phyloP scores from a whole-genome alignment of 2,113 vertebrate species.

The Mormoops blainvillei region DNA sequence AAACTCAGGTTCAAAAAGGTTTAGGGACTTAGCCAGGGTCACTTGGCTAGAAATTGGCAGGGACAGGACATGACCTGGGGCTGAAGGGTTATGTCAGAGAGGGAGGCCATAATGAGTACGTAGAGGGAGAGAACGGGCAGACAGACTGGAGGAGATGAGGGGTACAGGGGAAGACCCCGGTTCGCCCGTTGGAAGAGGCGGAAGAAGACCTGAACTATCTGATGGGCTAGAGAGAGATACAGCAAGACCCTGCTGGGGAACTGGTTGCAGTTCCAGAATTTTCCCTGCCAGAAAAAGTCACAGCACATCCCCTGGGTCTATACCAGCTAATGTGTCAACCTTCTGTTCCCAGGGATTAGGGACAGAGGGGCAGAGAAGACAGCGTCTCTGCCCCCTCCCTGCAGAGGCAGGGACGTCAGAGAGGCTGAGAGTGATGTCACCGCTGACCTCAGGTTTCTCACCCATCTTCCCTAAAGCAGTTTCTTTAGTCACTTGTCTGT shows the following conservation, averaged over 20 bases:
- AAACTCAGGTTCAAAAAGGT: slow-evolving; percentile 10
- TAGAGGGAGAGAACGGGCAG: not conserved
- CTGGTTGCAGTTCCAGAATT: not conserved
- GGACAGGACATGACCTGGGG: not conserved
- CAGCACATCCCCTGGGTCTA: not conserved
- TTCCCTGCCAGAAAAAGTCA: not conserved
- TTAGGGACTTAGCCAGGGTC: not conserved
- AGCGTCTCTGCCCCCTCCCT: not conserved
- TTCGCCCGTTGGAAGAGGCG: not conserved
- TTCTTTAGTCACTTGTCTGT: not conserved
- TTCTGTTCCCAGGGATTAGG: not conserved
- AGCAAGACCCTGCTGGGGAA: not conserved
- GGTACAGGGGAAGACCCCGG: not conserved
- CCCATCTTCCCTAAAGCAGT: not conserved
- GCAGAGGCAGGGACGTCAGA: not conserved
- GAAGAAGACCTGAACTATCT: not conserved
- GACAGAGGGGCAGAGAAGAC: not conserved
- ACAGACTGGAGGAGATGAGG: not conserved
- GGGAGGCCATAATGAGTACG: not conserved
- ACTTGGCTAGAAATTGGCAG: slow-evolving; percentile 12
- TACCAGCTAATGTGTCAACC: not conserved
- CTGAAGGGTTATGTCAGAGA: not conserved
- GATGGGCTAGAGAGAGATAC: not conserved
- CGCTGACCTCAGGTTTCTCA: not conserved
- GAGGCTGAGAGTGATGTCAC: not conserved